Base-by-base conservation (phyloP, 2,797 vertebrate species). In the Enteromius afrohamiltoni region DNA sequence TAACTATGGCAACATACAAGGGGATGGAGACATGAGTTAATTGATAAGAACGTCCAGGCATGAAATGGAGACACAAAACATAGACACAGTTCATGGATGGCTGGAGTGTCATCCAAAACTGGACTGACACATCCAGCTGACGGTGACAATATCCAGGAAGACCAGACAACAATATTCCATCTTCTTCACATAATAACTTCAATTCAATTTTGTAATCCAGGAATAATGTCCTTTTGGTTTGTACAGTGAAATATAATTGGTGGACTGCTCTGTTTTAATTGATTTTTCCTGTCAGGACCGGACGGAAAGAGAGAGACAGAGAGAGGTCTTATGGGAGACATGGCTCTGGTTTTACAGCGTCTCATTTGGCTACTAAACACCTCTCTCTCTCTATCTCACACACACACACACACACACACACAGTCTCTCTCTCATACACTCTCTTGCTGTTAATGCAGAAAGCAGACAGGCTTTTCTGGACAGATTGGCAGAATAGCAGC, bases 151-250 rank as follows among this genome's bases (percentile, higher is more conserved):
- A 29, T 29, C 42, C 26, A 37, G 55, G 7, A 60, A 60, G 26
- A 21, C 17, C 75, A 70, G 75, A 60, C 42, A 49, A 17, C 42
- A 64, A 77, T 47, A 70, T 83, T 34, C 65, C 16, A 51, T 83
- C 74, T 70, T 45, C 40, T 60, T 77, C 78, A 65, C 49, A 77
- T 82, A 82, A 84, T 76, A 77, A 83, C 71, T 78, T 81, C 29
- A 60, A 79, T 86, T 79, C 47, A 80, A 16, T 83, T 80, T 31
- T 49, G 53, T 79, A 86, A 82, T 82, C 69, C 83, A 73, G 85
- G 64, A 86, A 71, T 78, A 85, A 85, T 84, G 82, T 84, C 70
- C 31, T 85, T 69, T 76, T 73, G 83, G 82, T 85, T 67, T 80
- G 65, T 69, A 71, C 40, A 65, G 81, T 51, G 84, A 83, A 87